Base-by-base conservation (phyloP, 2,888 invertebrate genomes). In the Habroteleia sp. region DNA sequence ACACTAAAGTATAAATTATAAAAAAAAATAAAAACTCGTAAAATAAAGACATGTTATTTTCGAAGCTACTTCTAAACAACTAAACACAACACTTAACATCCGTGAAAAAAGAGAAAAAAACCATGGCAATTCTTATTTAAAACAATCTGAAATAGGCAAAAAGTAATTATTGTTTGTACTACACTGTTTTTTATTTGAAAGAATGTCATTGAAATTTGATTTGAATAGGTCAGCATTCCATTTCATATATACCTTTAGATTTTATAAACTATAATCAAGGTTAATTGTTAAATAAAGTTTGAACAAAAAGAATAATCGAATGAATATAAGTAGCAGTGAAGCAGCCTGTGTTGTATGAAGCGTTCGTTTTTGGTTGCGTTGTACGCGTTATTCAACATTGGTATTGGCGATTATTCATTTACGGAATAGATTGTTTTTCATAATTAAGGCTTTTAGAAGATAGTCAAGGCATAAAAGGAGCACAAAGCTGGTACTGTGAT, bases 41-140 rank as follows among this genome's bases (percentile, higher is more conserved):
- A n/a, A n/a, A n/a, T n/a, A n/a, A n/a, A n/a, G n/a, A n/a, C n/a
- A n/a, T n/a, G n/a, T n/a, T n/a, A n/a, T n/a, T n/a, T n/a, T n/a
- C n/a, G n/a, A n/a, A n/a, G n/a, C n/a, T n/a, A n/a, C n/a, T n/a
- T n/a, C n/a, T n/a, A n/a, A n/a, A n/a, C n/a, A 35, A 11, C 37
- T 69, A 69, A 41, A 31, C 3, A 35, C 8, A 25, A 54, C 4
- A 41, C 11, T 10, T 13, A 41, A 3, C 25, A 56, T 3, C 27
- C 33, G 60, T 10, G 50, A 11, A 60, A 14, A 6, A 39, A 46
- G 52, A 63, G 25, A 63, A 76, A 5, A 14, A 11, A 35, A 35
- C 1, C 10, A 69, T 80, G 82, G 83, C 83, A 85, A 85, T 85
- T 84, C 81, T 80, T 84, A 83, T 84, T 87, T 83, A 82, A 79